Percentiles rank a stretch among this genome's conserved stretches.
Evolutionary conservation across 2,113 vertebrate species (phyloP).

Genomic region (Noturus placidus): DNA sequence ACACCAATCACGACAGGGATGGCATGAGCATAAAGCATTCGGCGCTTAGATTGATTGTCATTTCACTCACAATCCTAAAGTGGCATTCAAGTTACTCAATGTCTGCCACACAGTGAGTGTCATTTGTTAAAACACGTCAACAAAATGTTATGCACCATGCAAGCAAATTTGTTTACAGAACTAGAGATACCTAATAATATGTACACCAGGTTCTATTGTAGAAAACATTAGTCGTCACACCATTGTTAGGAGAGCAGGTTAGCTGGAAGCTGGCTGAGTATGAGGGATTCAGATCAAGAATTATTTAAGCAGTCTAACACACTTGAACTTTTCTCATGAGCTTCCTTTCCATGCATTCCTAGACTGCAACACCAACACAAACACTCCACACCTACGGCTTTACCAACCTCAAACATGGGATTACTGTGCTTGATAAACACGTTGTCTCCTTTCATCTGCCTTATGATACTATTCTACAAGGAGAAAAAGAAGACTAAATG

Average conservation of each 20-base stretch:
- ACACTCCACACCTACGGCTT: slow-evolving; percentile 34
- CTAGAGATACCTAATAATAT: slow-evolving; percentile 51
- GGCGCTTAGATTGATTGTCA: background rate
- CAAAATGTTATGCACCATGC: background rate
- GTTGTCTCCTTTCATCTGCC: slow-evolving; percentile 91
- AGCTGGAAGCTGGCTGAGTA: background rate
- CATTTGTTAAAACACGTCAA: background rate
- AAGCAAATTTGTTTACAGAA: slow-evolving; percentile 41
- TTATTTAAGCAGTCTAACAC: background rate
- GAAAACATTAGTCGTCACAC: background rate
- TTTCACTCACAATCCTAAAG: background rate
- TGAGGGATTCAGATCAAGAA: background rate
- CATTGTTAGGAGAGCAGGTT: background rate
- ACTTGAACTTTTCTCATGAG: background rate
- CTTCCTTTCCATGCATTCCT: background rate
- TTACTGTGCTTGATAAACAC: slow-evolving; percentile 99
- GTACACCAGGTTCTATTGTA: background rate
- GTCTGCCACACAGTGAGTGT: background rate
- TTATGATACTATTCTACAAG: slow-evolving; percentile 95
- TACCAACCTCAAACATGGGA: slow-evolving; percentile 99
- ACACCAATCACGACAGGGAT: slow-evolving; percentile 60
- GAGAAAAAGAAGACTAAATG: slow-evolving; percentile 67
- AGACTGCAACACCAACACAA: background rate
- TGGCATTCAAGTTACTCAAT: background rate
- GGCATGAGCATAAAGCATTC: slow-evolving; percentile 28